Evolutionary conservation across 2,888 invertebrate species (phyloP).

Genomic region (Sinelater perroti): DNA sequence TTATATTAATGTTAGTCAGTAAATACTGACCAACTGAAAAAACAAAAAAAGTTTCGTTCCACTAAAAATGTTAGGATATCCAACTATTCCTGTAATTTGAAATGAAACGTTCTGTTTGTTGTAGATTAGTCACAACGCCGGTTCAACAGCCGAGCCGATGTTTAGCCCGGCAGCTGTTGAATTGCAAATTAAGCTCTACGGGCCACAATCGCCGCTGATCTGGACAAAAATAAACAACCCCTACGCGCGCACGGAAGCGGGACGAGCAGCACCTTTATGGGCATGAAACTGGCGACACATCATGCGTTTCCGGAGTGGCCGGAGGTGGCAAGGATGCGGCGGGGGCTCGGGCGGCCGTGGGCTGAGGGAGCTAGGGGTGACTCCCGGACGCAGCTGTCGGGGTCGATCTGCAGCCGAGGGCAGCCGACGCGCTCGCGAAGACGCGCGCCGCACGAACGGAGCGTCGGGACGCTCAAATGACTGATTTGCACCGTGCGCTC

Average conservation of each 20-base stretch:
- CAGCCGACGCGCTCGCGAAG: conserved; percentile 37
- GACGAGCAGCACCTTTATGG: conserved; percentile 30
- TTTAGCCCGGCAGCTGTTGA: neutral
- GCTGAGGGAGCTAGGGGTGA: conserved; percentile 32
- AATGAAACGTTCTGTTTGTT: too few relatives aligned
- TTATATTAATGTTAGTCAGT: too few relatives aligned
- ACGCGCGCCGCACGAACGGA: conserved; percentile 39
- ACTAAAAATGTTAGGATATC: too few relatives aligned
- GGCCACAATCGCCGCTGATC: conserved; percentile 10
- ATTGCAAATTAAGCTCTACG: conserved; percentile 4
- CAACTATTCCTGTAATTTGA: too few relatives aligned
- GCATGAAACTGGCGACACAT: conserved; percentile 36
- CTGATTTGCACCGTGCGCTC: conserved; percentile 37
- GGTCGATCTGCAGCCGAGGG: conserved; percentile 41
- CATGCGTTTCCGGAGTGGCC: conserved; percentile 37
- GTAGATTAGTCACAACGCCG: too few relatives aligned
- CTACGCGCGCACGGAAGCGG: conserved; percentile 12
- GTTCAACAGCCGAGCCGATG: too few relatives aligned
- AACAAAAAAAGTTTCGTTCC: too few relatives aligned
- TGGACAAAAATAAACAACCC: conserved; percentile 17
- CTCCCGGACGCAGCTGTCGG: conserved; percentile 44
- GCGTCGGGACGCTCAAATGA: conserved; percentile 40
- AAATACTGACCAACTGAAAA: too few relatives aligned
- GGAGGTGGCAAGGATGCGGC: conserved; percentile 37
- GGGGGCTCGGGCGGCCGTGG: conserved; percentile 33